A percentile compares a stretch with the other conserved stretches of the same genome.
These are phyloP conservation scores for Lagodon rhomboides DNA, from an alignment of 2,797 vertebrate species.

Conservation along the genomic window DNA sequence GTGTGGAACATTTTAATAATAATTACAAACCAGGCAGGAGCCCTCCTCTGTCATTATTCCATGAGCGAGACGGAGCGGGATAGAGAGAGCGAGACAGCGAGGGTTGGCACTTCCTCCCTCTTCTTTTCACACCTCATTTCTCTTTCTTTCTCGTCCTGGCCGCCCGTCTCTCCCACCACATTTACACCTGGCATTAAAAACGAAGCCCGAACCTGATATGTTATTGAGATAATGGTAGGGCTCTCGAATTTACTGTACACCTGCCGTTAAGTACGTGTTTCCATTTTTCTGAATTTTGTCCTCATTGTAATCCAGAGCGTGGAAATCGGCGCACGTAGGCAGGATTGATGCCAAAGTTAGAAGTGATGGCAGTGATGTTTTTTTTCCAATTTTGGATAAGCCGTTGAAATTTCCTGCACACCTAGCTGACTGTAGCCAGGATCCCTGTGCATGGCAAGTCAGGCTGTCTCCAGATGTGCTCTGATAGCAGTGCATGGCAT, in stretches of 20 bases:
- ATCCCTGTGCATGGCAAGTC: constrained; percentile 5
- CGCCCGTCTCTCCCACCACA: constrained; percentile 6
- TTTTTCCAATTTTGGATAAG: constrained; percentile 10
- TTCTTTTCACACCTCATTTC: constrained; percentile 46
- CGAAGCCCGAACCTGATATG: not conserved
- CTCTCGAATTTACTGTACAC: constrained; percentile 1
- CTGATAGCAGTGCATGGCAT: not conserved
- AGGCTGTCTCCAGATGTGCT: constrained; percentile 2
- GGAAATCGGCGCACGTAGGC: not conserved
- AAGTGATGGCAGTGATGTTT: constrained; percentile 2
- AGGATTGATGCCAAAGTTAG: constrained; percentile 2
- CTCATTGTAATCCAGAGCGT: not conserved
- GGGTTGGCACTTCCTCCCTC: constrained; percentile 11
- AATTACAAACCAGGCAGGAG: constrained; percentile 37
- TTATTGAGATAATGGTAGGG: not conserved
- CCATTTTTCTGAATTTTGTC: not conserved
- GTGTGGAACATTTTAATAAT: constrained; percentile 36
- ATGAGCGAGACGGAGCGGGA: not conserved
- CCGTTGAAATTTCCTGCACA: constrained; percentile 22
- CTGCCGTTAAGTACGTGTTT: constrained; percentile 11
- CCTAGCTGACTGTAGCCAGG: not conserved
- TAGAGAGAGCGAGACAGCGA: no score
- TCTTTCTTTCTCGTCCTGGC: constrained; percentile 15
- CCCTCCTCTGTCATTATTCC: constrained; percentile 37
- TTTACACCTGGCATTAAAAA: constrained; percentile 40